Percentiles rank a stretch among this genome's conserved stretches.
These are phyloP conservation scores for Psophia crepitans DNA, from an alignment of 2,113 vertebrate genomes.

Conservation along the genomic window DNA sequence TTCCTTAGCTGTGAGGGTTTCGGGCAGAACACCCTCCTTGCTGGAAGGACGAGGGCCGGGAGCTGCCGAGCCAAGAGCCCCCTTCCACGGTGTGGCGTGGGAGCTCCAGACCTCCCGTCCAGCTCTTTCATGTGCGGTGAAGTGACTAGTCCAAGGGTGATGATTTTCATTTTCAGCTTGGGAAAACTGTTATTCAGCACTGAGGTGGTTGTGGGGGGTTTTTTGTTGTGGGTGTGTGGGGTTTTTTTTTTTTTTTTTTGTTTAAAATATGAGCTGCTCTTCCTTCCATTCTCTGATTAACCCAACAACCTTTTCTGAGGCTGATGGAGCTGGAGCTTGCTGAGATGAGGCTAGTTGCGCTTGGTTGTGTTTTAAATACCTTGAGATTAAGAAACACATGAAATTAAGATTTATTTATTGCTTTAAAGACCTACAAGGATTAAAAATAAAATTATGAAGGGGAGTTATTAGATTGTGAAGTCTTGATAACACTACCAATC, in stretches of 20 bases:
- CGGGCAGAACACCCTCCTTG: fast-evolving
- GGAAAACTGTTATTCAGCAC: background rate
- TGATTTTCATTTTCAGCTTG: background rate
- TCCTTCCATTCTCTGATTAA: background rate
- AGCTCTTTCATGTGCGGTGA: fast-evolving
- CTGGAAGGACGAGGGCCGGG: background rate
- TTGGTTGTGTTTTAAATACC: background rate
- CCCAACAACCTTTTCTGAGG: background rate
- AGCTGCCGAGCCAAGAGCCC: background rate
- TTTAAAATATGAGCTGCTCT: background rate
- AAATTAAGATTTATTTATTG: background rate
- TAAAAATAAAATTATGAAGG: background rate
- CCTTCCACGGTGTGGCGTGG: fast-evolving
- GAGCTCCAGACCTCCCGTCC: background rate
- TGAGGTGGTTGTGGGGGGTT: background rate
- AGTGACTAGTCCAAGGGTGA: background rate
- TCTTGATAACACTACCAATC: background rate
- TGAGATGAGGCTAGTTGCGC: background rate
- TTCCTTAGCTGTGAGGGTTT: background rate
- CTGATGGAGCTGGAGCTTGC: background rate
- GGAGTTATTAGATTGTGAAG: background rate
- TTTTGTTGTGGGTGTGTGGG: background rate
- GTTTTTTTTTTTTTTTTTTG: background rate
- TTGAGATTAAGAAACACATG: background rate
- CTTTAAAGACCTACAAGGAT: background rate